Evolutionary conservation across 2,888 invertebrate genomes (phyloP).

Genomic region (Drosophila hamatofila): DNA sequence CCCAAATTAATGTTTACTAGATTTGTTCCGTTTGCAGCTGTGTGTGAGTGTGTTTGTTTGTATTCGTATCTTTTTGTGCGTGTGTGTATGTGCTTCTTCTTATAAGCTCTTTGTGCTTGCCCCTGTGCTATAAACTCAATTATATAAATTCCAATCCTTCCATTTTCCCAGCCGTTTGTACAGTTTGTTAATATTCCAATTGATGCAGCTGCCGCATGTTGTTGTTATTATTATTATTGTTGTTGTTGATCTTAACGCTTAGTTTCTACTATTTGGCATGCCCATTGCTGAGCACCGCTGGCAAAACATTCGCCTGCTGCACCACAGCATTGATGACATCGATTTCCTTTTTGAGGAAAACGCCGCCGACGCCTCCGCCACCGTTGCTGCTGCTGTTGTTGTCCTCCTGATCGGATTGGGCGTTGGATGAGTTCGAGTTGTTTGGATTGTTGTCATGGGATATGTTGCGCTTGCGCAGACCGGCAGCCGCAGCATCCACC

Average conservation of each 20-base stretch:
- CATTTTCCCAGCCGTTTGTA: slow-evolving; percentile 12
- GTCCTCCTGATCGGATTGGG: slow-evolving; percentile 2
- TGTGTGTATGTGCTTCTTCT: background rate
- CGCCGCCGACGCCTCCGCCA: slow-evolving; percentile 47
- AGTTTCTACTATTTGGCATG: slow-evolving; percentile 84
- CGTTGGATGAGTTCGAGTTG: slow-evolving; percentile 2
- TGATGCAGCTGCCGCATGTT: slow-evolving; percentile 30
- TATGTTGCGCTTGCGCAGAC: slow-evolving; percentile 83
- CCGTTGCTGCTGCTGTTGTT: slow-evolving; percentile 20
- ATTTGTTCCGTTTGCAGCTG: slow-evolving; percentile 11
- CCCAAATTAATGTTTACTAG: slow-evolving; percentile 15
- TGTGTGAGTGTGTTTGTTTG: slow-evolving; percentile 8
- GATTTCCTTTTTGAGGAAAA: slow-evolving; percentile 85
- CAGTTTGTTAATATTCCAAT: slow-evolving; percentile 7
- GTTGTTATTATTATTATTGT: slow-evolving; percentile 3
- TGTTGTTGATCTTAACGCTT: slow-evolving; percentile 7
- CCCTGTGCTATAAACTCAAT: background rate
- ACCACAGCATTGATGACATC: slow-evolving; percentile 85
- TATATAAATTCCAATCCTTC: background rate
- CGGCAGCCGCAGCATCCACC: slow-evolving; percentile 58
- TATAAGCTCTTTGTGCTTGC: slow-evolving; percentile 5
- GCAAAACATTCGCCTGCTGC: slow-evolving; percentile 85
- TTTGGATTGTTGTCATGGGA: slow-evolving; percentile 46
- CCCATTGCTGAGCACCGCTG: slow-evolving; percentile 85
- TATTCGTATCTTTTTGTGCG: background rate